These are phyloP conservation scores for Bubalus kerabau DNA, from an alignment of 2,113 vertebrate species.

Conservation along the genomic window DNA sequence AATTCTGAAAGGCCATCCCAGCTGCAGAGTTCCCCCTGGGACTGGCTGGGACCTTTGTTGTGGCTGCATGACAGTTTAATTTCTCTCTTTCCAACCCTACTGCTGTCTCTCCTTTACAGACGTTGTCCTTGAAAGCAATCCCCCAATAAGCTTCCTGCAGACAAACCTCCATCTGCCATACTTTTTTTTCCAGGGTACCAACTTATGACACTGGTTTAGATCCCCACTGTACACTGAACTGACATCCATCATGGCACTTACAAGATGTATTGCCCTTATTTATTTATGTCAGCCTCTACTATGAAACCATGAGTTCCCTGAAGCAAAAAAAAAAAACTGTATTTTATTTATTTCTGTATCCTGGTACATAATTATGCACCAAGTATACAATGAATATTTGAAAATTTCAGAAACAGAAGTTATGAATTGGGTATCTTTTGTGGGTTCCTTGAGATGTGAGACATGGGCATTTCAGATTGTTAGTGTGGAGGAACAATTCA, in stretches of 20 bases:
- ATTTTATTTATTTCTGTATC: neutral
- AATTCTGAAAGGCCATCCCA: neutral
- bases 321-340: neutral
- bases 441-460: neutral
- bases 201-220: neutral
- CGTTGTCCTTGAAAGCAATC: neutral
- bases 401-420: neutral
- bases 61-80: neutral
- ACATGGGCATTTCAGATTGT: neutral
- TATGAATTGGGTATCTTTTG: neutral
- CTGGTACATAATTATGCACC: neutral
- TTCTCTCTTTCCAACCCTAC: neutral
- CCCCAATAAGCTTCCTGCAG: neutral
- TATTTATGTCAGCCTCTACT: neutral
- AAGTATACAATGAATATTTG: neutral
- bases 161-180: neutral
- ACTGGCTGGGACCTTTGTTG: neutral
- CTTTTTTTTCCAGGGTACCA: neutral
- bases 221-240: neutral
- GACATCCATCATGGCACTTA: neutral
- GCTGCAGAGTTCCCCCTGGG: neutral
- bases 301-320: slow-evolving; percentile 8
- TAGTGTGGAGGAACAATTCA: neutral
- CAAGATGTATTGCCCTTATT: neutral
- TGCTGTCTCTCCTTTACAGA: neutral